A percentile compares a stretch with the other conserved stretches of the same genome.
Conservation (phyloP, 2,797 vertebrate genomes). For the Cetoscarus ocellatus region DNA sequence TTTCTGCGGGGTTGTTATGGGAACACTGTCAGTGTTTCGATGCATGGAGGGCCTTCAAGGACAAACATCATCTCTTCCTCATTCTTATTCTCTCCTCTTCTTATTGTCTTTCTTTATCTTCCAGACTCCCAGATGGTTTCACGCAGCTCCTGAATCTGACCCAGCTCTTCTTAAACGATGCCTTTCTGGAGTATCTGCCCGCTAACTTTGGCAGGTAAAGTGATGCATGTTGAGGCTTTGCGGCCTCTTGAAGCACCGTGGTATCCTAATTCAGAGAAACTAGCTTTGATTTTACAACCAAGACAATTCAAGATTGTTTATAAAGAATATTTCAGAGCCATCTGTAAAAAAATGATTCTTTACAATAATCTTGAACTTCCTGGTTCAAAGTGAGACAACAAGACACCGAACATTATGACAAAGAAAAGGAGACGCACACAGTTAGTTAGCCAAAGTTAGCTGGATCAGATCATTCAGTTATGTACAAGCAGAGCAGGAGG, state of each 20-base stretch:
- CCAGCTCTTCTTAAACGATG: conserved; percentile 99
- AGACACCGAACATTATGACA: too few species aligned
- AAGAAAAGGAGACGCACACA: too few species aligned
- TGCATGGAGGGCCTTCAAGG: conserved; percentile 41
- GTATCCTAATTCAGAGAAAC: neutral
- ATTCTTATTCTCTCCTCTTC: conserved; percentile 8
- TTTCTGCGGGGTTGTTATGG: conserved; percentile 55
- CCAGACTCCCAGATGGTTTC: conserved; percentile 98
- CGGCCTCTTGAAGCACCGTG: neutral
- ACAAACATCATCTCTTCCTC: conserved; percentile 20
- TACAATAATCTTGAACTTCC: too few species aligned
- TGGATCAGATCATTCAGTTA: too few species aligned
- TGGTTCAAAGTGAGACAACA: too few species aligned
- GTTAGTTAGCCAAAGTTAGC: too few species aligned
- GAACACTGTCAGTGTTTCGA: conserved; percentile 36
- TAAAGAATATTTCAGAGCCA: too few species aligned
- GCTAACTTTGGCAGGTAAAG: conserved; percentile 99
- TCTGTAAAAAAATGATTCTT: too few species aligned
- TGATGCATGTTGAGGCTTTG: conserved; percentile 13
- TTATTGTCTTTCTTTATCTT: conserved; percentile 28
- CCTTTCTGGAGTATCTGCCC: conserved; percentile 99
- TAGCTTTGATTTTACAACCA: too few species aligned
- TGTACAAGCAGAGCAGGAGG: too few species aligned
- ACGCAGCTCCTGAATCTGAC: conserved; percentile 99
- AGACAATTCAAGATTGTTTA: too few species aligned